Base-by-base conservation (phyloP, 2,888 invertebrate genomes). In the Lordiphosa andalusiaca region DNA sequence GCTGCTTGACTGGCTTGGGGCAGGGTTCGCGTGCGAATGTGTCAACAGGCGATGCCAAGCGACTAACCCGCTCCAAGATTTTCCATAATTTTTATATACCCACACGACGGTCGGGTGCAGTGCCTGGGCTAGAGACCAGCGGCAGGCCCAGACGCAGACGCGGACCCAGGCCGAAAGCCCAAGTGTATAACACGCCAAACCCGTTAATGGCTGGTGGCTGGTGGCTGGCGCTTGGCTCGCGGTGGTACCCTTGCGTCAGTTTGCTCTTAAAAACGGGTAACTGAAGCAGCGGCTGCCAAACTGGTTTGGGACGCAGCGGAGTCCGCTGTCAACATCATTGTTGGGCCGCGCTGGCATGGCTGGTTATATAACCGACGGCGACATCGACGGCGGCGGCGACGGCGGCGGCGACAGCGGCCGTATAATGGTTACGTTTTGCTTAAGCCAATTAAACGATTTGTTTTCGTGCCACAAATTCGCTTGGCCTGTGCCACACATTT, bases 401-500 rank as follows among this genome's bases (percentile, higher is more conserved):
- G 46, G 41, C 46, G 46, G 12, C 51, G 38, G 12, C 54, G 30
- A 41, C 50, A 56, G 49, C 60, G 61, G 44, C 65, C 67, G 57
- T 72, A 61, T 53, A 67, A 75, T 78, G 83, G 80, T 80, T 84
- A 81, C 84, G 76, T 83, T 85, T 77, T 80, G 80, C 58, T 78
- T 62, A 64, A 73, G 84, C 80, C 83, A 81, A 84, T 83, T 75
- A 84, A 81, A 83, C 75, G 83, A 83, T 84, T 81, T 81, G 85
- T 84, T 82, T 82, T 77, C 70, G 48, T 70, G 76, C 73, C 81
- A 71, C 73, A 84, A 73, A 81, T 69, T 75, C 57, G 73, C 66
- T 71, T 58, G 80, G 66, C 52, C 71, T 53, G 64, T 63, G 71
- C 66, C 64, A 69, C 60, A 66, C 37, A 64, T 41, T 55, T 53